These are phyloP conservation scores for Dendrolimus punctatus DNA, from an alignment of 1,140 invertebrate genomes.

Conservation along the genomic window DNA sequence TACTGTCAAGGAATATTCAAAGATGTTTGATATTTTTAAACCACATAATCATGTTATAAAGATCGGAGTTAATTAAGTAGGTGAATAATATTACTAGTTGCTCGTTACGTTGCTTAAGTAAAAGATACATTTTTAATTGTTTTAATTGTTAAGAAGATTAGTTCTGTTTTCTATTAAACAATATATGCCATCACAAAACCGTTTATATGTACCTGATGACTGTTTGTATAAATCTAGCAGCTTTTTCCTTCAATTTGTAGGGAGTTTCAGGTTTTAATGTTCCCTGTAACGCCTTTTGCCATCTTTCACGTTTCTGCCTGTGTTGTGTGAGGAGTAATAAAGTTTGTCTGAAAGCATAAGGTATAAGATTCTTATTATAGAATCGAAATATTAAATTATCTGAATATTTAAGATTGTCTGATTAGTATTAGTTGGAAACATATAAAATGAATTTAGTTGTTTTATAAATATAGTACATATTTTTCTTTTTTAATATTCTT, in stretches of 20 bases:
- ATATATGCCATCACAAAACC: no score
- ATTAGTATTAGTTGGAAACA: no score
- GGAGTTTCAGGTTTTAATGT: slow-evolving; percentile 24
- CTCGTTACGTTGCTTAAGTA: no score
- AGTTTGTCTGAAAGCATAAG: slow-evolving; percentile 27
- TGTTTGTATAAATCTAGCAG: slow-evolving; percentile 40
- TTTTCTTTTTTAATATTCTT: neutral
- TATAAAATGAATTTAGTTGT: no score
- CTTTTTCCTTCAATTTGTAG: slow-evolving; percentile 26
- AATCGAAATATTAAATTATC: neutral
- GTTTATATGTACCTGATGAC: slow-evolving; percentile 26
- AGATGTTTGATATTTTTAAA: neutral
- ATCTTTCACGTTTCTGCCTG: slow-evolving; percentile 30
- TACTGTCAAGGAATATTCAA: neutral
- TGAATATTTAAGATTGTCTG: no score
- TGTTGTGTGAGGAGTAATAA: slow-evolving; percentile 12
- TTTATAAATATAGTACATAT: no score
- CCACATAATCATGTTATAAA: neutral
- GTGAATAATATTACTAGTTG: no score
- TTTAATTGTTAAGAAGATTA: no score
- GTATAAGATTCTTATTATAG: slow-evolving; percentile 4
- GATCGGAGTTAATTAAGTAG: no score
- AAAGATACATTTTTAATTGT: no score
- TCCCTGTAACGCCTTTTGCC: slow-evolving; percentile 43
- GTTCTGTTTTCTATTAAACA: no score